Conservation (phyloP, 2,888 invertebrate genomes). For the Stenodera caucasica region DNA sequence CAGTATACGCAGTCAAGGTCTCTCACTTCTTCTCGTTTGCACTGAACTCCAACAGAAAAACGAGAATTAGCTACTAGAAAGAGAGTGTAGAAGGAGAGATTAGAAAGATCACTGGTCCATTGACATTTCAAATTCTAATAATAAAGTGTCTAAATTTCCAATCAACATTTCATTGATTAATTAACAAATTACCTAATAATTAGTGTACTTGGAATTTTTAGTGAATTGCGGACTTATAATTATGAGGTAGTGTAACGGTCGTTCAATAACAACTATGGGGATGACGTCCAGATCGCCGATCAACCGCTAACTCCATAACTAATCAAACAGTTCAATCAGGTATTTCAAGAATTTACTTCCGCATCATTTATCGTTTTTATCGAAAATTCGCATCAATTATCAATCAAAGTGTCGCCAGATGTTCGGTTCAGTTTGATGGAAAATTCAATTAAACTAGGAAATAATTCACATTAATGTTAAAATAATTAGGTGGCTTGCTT, state of each 20-base stretch:
- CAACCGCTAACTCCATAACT: neutral
- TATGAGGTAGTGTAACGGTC: neutral
- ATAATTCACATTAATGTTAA: neutral
- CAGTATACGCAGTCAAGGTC: conserved; percentile 41
- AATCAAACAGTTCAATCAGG: neutral
- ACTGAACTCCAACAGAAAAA: conserved; percentile 9
- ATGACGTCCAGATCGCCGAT: neutral
- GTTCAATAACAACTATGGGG: neutral
- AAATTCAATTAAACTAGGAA: too few relatives aligned
- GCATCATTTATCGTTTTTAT: too few relatives aligned
- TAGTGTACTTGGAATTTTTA: too few relatives aligned
- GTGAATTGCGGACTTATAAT: neutral
- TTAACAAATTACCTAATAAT: too few relatives aligned
- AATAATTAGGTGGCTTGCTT: neutral
- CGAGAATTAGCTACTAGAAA: neutral
- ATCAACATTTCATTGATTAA: conserved; percentile 15
- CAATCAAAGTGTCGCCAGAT: neutral
- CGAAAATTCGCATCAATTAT: neutral
- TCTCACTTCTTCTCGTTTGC: conserved; percentile 34
- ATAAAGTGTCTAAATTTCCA: conserved; percentile 1
- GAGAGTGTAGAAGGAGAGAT: conserved; percentile 18
- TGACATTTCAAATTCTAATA: neutral
- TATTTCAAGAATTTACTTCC: neutral
- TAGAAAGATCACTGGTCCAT: conserved; percentile 25
- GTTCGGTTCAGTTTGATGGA: neutral